phyloP scores from a whole-genome alignment of 2,113 vertebrate genomes.

The Myrmophylax atrothorax region DNA sequence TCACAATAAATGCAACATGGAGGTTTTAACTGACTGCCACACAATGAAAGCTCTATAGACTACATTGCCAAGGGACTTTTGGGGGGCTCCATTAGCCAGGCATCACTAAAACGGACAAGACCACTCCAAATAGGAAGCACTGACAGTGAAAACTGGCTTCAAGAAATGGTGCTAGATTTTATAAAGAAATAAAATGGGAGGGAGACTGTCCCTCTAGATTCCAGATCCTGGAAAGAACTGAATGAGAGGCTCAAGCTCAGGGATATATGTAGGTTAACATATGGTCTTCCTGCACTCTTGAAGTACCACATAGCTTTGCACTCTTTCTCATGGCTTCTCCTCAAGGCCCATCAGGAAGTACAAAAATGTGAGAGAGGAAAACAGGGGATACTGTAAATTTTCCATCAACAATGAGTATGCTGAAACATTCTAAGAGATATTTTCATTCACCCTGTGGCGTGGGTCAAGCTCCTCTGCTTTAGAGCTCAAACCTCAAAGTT shows the following conservation, averaged over 20 bases:
- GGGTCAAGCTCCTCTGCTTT: not conserved
- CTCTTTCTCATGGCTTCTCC: not conserved
- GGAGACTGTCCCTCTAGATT: not conserved
- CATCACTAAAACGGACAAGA: not conserved
- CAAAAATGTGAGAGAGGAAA: not conserved
- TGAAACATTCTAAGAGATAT: not conserved
- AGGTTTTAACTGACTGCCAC: not conserved
- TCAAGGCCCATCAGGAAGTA: not conserved
- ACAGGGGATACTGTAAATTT: not conserved
- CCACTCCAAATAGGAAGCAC: not conserved
- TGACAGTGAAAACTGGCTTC: not conserved
- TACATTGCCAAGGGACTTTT: not conserved
- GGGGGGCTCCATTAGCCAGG: not conserved
- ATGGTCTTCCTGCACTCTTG: not conserved
- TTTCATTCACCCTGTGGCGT: not conserved
- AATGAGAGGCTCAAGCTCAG: not conserved
- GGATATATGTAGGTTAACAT: not conserved
- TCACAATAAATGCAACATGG: not conserved
- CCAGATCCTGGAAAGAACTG: not conserved
- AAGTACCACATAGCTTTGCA: not conserved
- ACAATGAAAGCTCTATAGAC: not conserved
- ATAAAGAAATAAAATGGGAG: not conserved
- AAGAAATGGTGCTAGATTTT: not conserved
- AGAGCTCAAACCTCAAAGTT: not conserved
- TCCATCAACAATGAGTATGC: not conserved